These are phyloP conservation scores for Serilophus lunatus DNA, from an alignment of 2,113 vertebrate genomes.

Conservation along the genomic window DNA sequence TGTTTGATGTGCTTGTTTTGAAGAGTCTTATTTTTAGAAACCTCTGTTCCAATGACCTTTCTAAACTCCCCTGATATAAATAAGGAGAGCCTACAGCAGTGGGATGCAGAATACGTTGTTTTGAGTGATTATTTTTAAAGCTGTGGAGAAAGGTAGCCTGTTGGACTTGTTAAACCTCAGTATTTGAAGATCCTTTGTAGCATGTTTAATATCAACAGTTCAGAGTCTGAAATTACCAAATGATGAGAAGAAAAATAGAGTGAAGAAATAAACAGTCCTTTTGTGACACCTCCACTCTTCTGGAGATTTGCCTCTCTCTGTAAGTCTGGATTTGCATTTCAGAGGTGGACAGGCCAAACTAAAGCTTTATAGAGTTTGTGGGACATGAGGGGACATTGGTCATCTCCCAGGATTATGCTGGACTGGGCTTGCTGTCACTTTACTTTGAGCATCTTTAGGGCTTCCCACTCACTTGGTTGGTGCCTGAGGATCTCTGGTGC, in stretches of 20 bases:
- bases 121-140: constrained; percentile 52
- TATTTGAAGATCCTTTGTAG: not conserved
- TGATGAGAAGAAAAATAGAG: not conserved
- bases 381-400: not conserved
- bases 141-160: not conserved
- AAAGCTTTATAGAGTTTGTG: not conserved
- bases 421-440: not conserved
- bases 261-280: not conserved
- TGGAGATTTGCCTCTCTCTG: not conserved
- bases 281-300: not conserved
- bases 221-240: not conserved
- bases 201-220: not conserved
- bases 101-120: constrained; percentile 42
- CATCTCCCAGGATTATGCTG: not conserved
- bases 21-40: constrained; percentile 64
- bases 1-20: constrained; percentile 63
- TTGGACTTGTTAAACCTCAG: not conserved
- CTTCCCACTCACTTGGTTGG: not conserved
- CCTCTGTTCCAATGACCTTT: constrained; percentile 56
- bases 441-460: not conserved
- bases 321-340: not conserved
- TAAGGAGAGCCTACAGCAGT: constrained; percentile 34
- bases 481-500: not conserved
- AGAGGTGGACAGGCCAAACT: not conserved
- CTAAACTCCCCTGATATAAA: constrained; percentile 44